These are phyloP conservation scores for Argynnis bischoffii DNA, from an alignment of 2,888 invertebrate genomes.

Conservation along the genomic window DNA sequence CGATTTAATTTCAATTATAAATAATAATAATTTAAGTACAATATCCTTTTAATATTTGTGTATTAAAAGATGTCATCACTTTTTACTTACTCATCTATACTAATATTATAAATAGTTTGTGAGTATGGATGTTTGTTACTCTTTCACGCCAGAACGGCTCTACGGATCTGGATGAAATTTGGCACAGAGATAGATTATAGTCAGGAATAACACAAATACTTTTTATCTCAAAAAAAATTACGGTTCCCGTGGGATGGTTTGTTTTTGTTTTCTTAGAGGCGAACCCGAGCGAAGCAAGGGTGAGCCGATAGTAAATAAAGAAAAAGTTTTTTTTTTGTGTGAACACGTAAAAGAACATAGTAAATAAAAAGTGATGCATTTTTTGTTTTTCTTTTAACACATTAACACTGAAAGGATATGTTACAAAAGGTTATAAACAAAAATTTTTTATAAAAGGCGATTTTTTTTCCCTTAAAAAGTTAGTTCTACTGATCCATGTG, in stretches of 20 bases:
- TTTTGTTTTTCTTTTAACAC: conserved; percentile 6
- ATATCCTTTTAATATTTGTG: conserved; percentile 21
- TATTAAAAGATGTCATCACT: not conserved
- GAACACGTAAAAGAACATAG: too few relatives aligned
- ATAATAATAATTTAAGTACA: conserved; percentile 8
- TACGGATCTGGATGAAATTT: too few relatives aligned
- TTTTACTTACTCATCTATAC: not conserved
- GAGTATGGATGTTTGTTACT: too few relatives aligned
- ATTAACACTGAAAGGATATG: conserved; percentile 18
- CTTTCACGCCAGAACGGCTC: too few relatives aligned
- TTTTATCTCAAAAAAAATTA: too few relatives aligned
- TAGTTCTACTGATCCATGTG: conserved; percentile 1
- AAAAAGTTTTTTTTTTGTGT: not conserved
- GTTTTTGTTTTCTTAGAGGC: too few relatives aligned
- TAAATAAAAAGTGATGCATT: too few relatives aligned
- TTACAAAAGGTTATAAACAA: not conserved
- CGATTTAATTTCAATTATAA: conserved; percentile 19
- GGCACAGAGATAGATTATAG: too few relatives aligned
- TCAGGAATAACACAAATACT: too few relatives aligned
- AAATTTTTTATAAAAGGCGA: not conserved
- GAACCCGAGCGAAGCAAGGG: too few relatives aligned
- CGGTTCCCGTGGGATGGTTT: too few relatives aligned
- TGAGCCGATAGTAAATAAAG: not conserved
- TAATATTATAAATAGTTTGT: too few relatives aligned
- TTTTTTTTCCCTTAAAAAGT: not conserved